Base-by-base conservation (phyloP, 2,888 invertebrate genomes). In the Entomobrya proxima region DNA sequence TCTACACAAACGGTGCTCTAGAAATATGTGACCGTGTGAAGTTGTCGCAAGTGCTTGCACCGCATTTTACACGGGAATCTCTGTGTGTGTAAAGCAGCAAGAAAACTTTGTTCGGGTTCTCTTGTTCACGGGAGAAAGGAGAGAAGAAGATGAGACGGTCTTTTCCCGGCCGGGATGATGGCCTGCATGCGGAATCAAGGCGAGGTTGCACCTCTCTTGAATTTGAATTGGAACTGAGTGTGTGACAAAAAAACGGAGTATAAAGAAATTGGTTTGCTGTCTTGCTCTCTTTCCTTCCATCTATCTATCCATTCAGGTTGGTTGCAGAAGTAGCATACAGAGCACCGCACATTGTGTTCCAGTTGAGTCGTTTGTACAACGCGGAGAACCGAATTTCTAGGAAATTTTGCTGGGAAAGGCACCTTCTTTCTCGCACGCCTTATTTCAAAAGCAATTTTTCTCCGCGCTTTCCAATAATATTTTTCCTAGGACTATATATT, bases 111-210 rank as follows among this genome's bases (percentile, higher is more conserved):
- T 55, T 6, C 32, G 32, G 61, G 32, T 52, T 75, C 30, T n/a
- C n/a, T n/a, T n/a, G n/a, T n/a, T n/a, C n/a, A n/a, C n/a, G n/a
- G n/a, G 9, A 7, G 35, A 47, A 21, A 81, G 40, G 55, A 52
- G 72, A 30, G 32, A 64, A 55, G 44, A 37, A 79, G 72, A 67
- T 64, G 79, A 79, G 80, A 72, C 69, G 40, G 84, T 84, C 55
- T 77, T 78, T 84, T 77, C 50, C 52, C 67, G 15, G 83, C 32
- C 40, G 83, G 55, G 76, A 52, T 77, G 84, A 72, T 52, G 85
- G 61, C 74, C 85, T 85, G 85, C 78, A 85, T 85, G 85, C 81
- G 40, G 77, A 77, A 86, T n/a, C 77, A 47, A 85, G 80, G 76
- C 21, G 24, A 52, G 30, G 44, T 35, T 69, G 58, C 58, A 64